Percentiles rank a stretch among this genome's conserved stretches.
These are phyloP conservation scores for Ennomos erosarius DNA, from an alignment of 2,888 invertebrate species.

Conservation along the genomic window DNA sequence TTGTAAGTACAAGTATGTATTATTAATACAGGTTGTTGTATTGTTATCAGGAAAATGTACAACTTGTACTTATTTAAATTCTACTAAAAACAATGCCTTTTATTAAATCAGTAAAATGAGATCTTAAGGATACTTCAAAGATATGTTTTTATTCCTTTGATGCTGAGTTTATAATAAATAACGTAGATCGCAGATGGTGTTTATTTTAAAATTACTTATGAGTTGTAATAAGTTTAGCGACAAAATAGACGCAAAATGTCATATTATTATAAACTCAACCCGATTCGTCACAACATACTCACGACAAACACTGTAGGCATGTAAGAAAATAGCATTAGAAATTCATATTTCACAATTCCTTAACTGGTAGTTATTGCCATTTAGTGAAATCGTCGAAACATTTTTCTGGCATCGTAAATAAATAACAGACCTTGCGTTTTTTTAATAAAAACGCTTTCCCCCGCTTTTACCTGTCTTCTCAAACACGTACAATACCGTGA, in stretches of 20 bases:
- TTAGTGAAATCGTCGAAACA: not conserved
- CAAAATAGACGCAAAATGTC: too few relatives aligned
- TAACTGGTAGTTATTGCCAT: slow-evolving; percentile 2
- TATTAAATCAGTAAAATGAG: slow-evolving; percentile 30
- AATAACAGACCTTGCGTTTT: slow-evolving; percentile 6
- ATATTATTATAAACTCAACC: slow-evolving; percentile 36
- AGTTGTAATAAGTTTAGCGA: too few relatives aligned
- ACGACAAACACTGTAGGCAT: slow-evolving; percentile 41
- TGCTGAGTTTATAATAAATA: slow-evolving; percentile 38
- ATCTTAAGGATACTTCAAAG: slow-evolving; percentile 21
- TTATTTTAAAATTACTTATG: too few relatives aligned
- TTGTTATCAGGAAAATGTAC: slow-evolving; percentile 4
- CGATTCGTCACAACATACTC: slow-evolving; percentile 27
- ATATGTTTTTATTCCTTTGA: slow-evolving; percentile 24
- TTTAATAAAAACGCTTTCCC: slow-evolving; percentile 19
- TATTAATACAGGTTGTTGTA: slow-evolving; percentile 12
- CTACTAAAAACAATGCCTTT: slow-evolving; percentile 21
- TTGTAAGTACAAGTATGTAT: slow-evolving; percentile 28
- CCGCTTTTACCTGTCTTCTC: slow-evolving; percentile 19
- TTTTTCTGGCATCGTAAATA: not conserved
- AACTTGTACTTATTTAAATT: slow-evolving; percentile 35
- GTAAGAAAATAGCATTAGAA: slow-evolving; percentile 24
- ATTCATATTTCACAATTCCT: slow-evolving; percentile 4
- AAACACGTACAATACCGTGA: slow-evolving; percentile 51
- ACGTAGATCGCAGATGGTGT: slow-evolving; percentile 24